These are phyloP conservation scores for Dryobotodes eremita DNA, from an alignment of 2,888 invertebrate genomes.

Conservation along the genomic window DNA sequence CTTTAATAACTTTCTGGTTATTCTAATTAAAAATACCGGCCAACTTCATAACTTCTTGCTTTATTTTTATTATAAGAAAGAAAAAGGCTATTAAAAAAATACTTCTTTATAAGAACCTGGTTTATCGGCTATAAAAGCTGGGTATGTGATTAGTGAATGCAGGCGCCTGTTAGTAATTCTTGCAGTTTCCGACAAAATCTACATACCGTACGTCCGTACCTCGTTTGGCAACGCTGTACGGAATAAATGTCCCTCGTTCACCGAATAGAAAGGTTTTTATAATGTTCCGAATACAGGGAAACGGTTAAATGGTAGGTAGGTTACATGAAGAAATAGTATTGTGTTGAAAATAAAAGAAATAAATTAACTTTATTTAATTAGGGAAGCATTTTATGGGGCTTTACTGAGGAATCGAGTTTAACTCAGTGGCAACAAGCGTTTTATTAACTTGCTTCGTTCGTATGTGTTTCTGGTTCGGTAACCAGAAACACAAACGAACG, in stretches of 20 bases:
- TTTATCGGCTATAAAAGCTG: constrained; percentile 39
- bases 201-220: constrained; percentile 67
- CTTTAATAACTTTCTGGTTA: constrained; percentile 1
- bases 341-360: neutral
- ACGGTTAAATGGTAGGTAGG: neutral
- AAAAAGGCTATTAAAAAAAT: constrained; percentile 28
- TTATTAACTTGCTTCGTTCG: neutral
- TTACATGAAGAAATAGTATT: neutral
- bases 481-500: too few relatives aligned
- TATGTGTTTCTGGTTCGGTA: neutral
- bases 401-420: neutral
- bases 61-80: constrained; percentile 3
- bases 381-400: neutral
- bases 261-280: constrained; percentile 49
- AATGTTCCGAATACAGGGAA: constrained; percentile 34
- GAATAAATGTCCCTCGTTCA: constrained; percentile 62
- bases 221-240: constrained; percentile 61
- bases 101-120: constrained; percentile 9
- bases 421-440: neutral
- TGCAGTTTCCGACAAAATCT: constrained; percentile 66
- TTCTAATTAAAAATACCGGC: constrained; percentile 17
- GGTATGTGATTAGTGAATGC: constrained; percentile 63
- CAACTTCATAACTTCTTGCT: constrained; percentile 18
- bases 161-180: constrained; percentile 63
- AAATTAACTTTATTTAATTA: neutral